Conservation (phyloP, 2,888 invertebrate genomes). For the Lydus trimaculatus region DNA sequence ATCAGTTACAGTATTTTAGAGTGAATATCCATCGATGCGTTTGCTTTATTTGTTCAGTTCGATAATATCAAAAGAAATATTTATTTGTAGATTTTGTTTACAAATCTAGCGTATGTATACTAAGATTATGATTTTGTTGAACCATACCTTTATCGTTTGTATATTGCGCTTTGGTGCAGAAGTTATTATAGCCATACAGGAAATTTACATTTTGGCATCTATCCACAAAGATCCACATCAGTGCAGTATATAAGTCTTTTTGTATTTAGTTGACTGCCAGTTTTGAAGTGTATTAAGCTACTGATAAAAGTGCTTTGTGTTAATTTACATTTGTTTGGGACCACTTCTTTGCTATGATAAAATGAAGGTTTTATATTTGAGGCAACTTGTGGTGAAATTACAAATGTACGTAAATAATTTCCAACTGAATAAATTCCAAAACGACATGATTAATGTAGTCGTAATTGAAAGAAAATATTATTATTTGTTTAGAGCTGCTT, state of each 20-base stretch:
- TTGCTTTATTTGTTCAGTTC: not conserved
- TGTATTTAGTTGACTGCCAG: too few relatives aligned
- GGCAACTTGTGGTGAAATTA: not conserved
- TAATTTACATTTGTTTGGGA: too few relatives aligned
- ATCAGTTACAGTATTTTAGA: conserved; percentile 19
- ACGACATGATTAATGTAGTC: conserved; percentile 20
- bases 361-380: not conserved
- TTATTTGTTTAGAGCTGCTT: conserved; percentile 24
- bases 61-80: too few relatives aligned
- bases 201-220: not conserved
- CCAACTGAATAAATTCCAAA: conserved; percentile 16
- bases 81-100: too few relatives aligned
- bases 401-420: conserved; percentile 10
- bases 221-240: not conserved
- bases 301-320: too few relatives aligned
- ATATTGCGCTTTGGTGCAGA: not conserved
- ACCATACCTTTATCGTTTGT: not conserved
- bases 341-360: too few relatives aligned
- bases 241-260: too few relatives aligned
- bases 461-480: conserved; percentile 28
- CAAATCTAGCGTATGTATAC: too few relatives aligned
- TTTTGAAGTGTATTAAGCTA: too few relatives aligned
- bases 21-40: not conserved
- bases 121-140: too few relatives aligned
- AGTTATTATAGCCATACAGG: not conserved